phyloP scores from a whole-genome alignment of 2,113 vertebrate genomes.

The Amphiprion ocellaris region DNA sequence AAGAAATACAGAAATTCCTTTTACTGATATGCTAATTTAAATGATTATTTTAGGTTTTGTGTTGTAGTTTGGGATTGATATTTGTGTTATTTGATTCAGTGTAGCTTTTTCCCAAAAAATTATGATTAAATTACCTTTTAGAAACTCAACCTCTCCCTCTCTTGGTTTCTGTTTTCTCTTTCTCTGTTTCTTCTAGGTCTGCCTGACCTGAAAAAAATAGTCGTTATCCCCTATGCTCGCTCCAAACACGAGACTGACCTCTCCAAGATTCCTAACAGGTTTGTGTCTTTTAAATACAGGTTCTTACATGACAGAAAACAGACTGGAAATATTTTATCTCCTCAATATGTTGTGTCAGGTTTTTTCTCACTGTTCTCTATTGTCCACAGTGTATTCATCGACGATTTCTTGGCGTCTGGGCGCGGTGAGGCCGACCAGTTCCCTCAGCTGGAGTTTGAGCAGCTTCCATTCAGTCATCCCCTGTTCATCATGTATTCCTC shows the following conservation, averaged over 20 bases:
- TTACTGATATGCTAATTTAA: no score
- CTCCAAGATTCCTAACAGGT: slow-evolving; percentile 92
- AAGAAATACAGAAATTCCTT: no score
- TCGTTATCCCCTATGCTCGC: slow-evolving; percentile 91
- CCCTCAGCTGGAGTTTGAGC: slow-evolving; percentile 97
- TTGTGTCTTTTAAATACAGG: slow-evolving; percentile 5
- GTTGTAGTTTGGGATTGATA: no score
- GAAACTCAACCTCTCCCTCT: not conserved
- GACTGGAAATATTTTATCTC: not conserved
- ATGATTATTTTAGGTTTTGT: no score
- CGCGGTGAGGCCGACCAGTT: slow-evolving; percentile 86
- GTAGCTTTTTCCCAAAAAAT: no score
- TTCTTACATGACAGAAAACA: not conserved
- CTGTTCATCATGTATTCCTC: slow-evolving; percentile 98
- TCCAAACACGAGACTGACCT: slow-evolving; percentile 90
- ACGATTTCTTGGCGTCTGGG: slow-evolving; percentile 91
- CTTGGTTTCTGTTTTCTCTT: not conserved
- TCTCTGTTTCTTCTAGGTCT: slow-evolving; percentile 83
- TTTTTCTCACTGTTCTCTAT: not conserved
- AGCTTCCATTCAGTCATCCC: slow-evolving; percentile 95
- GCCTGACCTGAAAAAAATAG: slow-evolving; percentile 91
- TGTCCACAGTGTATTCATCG: slow-evolving; percentile 88
- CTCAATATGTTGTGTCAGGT: no score
- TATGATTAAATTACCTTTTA: no score
- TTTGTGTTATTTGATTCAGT: no score